Conservation (phyloP, 2,797 vertebrate genomes). For the Loris lydekkerianus region DNA sequence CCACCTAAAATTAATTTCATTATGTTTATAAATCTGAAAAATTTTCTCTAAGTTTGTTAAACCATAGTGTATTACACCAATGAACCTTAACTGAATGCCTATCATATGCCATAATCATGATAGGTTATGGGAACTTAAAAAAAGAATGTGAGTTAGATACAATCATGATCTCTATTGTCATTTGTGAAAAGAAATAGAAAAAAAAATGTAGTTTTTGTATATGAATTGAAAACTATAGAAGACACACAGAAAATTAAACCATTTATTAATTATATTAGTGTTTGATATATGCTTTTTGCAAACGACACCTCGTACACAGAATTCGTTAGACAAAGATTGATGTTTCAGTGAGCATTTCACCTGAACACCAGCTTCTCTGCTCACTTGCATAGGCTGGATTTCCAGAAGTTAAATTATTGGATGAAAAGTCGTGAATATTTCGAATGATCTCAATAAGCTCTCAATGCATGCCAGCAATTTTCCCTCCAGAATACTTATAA, state of each 20-base stretch:
- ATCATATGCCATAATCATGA: background rate
- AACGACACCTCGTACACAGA: background rate
- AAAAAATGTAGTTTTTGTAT: background rate
- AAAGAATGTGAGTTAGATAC: background rate
- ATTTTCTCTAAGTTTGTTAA: background rate
- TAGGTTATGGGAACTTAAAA: background rate
- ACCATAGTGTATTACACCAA: background rate
- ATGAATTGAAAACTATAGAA: background rate
- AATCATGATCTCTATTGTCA: background rate
- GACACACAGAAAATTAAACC: background rate
- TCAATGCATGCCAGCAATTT: rapidly evolving
- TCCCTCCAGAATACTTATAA: background rate
- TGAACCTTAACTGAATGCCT: background rate
- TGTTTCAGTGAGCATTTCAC: background rate
- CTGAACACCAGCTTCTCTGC: background rate
- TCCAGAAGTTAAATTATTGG: background rate
- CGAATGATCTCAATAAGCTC: background rate
- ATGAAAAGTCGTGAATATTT: background rate
- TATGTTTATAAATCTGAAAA: background rate
- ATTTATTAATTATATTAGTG: background rate
- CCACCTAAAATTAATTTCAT: background rate
- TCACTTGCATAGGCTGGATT: background rate
- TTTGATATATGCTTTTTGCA: background rate
- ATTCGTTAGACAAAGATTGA: background rate
- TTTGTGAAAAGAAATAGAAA: background rate